These are phyloP conservation scores for Mus caroli DNA, from an alignment of 2,797 vertebrate genomes.

Conservation along the genomic window DNA sequence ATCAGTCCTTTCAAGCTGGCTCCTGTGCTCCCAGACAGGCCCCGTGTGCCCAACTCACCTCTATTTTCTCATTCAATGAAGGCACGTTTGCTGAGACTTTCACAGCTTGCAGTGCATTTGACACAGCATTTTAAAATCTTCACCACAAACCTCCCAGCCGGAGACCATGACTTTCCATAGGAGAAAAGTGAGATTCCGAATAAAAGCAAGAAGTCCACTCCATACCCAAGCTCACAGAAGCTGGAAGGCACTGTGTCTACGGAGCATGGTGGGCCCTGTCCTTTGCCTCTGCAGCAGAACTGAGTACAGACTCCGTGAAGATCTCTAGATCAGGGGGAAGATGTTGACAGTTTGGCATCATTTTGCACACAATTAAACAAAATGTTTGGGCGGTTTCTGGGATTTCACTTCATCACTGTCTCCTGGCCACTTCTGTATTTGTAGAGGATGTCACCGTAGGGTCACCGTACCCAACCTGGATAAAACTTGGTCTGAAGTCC, in stretches of 20 bases:
- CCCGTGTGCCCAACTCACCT: not conserved
- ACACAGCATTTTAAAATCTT: constrained; percentile 37
- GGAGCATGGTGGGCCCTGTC: fast-evolving
- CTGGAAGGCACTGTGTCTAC: fast-evolving
- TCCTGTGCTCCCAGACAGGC: not conserved
- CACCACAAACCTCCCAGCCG: not conserved
- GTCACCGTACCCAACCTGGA: not conserved
- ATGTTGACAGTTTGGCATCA: constrained; percentile 47
- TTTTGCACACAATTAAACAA: constrained; percentile 30
- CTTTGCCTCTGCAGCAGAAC: not conserved
- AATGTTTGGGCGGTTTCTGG: not conserved
- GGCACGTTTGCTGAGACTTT: not conserved
- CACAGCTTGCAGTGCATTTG: not conserved
- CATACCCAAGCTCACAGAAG: not conserved
- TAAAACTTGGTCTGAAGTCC: not conserved
- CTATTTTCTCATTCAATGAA: not conserved
- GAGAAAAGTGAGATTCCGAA: not conserved
- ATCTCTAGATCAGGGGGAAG: constrained; percentile 40
- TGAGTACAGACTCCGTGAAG: constrained; percentile 20
- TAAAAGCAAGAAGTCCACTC: not conserved
- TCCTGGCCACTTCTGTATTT: not conserved
- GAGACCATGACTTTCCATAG: not conserved
- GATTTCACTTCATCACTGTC: constrained; percentile 18
- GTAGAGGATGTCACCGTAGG: not conserved
- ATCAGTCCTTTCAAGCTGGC: not conserved